Percentiles rank a stretch among this genome's conserved stretches.
These are phyloP conservation scores for Herminia tarsipennalis DNA, from an alignment of 2,888 invertebrate genomes.

Conservation along the genomic window DNA sequence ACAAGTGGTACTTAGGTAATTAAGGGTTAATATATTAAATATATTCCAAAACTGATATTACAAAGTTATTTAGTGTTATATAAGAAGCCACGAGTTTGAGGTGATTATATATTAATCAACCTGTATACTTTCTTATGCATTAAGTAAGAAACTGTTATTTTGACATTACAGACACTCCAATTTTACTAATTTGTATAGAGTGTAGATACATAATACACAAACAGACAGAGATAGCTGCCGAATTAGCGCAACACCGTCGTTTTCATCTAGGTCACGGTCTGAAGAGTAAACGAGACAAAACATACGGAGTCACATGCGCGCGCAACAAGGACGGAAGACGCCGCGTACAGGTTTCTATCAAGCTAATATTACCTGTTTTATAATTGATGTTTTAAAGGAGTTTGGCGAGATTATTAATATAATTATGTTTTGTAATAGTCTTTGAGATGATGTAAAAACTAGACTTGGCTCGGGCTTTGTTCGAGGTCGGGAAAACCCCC, in stretches of 20 bases:
- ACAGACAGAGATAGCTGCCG: slow-evolving; percentile 53
- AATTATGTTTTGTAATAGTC: slow-evolving; percentile 1
- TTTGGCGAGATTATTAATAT: slow-evolving; percentile 2
- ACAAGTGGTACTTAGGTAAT: too few relatives aligned
- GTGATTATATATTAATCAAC: too few relatives aligned
- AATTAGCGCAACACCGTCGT: slow-evolving; percentile 68
- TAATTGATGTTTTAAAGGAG: slow-evolving; percentile 5
- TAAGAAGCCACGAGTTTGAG: too few relatives aligned
- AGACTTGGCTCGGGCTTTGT: too few relatives aligned
- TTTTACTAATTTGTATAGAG: too few relatives aligned
- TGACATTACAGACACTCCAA: too few relatives aligned
- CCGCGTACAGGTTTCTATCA: slow-evolving; percentile 32
- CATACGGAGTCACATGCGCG: slow-evolving; percentile 19
- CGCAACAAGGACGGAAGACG: slow-evolving; percentile 39
- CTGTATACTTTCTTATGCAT: too few relatives aligned
- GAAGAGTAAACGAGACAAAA: slow-evolving; percentile 45
- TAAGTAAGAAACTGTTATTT: slow-evolving; percentile 6
- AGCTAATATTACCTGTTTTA: slow-evolving; percentile 26
- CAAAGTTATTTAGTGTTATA: too few relatives aligned
- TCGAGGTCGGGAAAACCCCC: too few relatives aligned
- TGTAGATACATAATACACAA: slow-evolving; percentile 7
- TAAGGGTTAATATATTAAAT: too few relatives aligned
- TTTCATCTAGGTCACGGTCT: slow-evolving; percentile 74
- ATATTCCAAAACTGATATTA: too few relatives aligned
- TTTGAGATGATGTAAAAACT: too few relatives aligned